Evolutionary conservation across 2,888 invertebrate species (phyloP).

Genomic region (Platycheirus albimanus): DNA sequence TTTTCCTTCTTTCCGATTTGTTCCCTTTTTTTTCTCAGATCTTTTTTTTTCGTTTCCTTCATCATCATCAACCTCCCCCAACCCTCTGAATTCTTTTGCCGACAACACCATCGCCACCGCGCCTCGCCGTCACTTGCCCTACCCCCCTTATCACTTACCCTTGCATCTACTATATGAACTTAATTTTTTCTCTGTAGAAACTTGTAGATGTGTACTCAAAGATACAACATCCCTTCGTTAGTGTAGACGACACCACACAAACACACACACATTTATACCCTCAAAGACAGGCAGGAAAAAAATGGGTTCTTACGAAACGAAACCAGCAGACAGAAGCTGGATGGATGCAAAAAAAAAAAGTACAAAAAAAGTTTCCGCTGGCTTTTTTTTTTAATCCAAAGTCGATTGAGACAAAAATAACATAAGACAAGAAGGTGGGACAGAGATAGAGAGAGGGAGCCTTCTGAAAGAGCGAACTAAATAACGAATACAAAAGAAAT

Average conservation of each 20-base stretch:
- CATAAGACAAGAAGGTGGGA: conserved; percentile 51
- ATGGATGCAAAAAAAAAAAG: conserved; percentile 29
- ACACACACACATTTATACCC: conserved; percentile 35
- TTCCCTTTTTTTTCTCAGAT: conserved; percentile 46
- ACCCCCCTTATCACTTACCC: conserved; percentile 57
- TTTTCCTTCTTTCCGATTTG: conserved; percentile 66
- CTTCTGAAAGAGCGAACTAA: conserved; percentile 75
- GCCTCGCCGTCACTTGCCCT: conserved; percentile 3
- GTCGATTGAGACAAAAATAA: conserved; percentile 66
- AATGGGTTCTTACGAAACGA: conserved; percentile 70
- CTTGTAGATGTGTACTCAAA: conserved; percentile 74
- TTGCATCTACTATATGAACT: conserved; percentile 71
- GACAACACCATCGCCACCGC: conserved; percentile 17
- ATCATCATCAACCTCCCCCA: conserved; percentile 61
- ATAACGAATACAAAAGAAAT: conserved; percentile 81
- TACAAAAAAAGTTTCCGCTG: conserved; percentile 58
- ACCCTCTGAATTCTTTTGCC: conserved; percentile 9
- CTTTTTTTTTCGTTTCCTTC: conserved; percentile 56
- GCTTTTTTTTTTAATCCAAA: conserved; percentile 64
- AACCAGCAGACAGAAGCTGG: conserved; percentile 72
- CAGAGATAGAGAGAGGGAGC: conserved; percentile 76
- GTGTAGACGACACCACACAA: conserved; percentile 51
- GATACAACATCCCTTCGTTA: conserved; percentile 74
- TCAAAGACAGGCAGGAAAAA: conserved; percentile 26
- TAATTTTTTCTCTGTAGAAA: conserved; percentile 72